Conservation (phyloP, 1,140 invertebrate species). For the Pogonomyrmex californicus region DNA sequence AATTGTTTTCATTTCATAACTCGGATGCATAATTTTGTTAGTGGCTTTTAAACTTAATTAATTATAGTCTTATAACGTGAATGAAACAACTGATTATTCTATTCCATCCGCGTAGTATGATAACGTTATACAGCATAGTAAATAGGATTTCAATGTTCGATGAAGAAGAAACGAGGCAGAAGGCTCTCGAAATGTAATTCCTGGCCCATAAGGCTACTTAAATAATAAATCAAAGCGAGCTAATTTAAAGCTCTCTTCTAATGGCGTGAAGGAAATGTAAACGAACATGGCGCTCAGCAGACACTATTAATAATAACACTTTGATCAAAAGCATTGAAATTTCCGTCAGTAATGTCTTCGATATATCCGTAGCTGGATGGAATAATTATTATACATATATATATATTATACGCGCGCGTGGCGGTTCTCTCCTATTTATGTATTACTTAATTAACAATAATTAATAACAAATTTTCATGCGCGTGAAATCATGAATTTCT, state of each 20-base stretch:
- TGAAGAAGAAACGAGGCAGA: conserved; percentile 3
- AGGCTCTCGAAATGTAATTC: conserved; percentile 12
- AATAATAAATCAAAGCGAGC: conserved; percentile 46
- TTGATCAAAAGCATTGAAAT: conserved; percentile 36
- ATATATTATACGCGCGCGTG: background rate
- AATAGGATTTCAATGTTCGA: conserved; percentile 35
- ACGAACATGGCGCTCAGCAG: background rate
- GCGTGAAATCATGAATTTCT: background rate
- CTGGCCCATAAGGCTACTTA: conserved; percentile 27
- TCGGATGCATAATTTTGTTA: conserved; percentile 15
- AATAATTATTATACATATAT: conserved; percentile 7
- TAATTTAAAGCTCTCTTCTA: conserved; percentile 23
- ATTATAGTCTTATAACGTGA: conserved; percentile 3
- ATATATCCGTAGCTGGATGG: background rate
- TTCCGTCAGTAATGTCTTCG: conserved; percentile 17
- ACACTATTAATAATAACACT: conserved; percentile 41
- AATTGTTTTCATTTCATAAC: conserved; percentile 9
- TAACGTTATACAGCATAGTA: background rate
- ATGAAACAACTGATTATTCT: conserved; percentile 9
- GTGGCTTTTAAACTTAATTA: conserved; percentile 9
- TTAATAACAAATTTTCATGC: background rate
- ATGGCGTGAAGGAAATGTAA: conserved; percentile 17
- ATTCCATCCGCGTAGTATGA: background rate
- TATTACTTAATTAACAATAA: background rate
- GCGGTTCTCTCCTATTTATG: background rate